Percentiles rank a stretch among this genome's conserved stretches.
phyloP scores from a whole-genome alignment of 2,888 invertebrate genomes.

The Rotaria magnacalcarata region DNA sequence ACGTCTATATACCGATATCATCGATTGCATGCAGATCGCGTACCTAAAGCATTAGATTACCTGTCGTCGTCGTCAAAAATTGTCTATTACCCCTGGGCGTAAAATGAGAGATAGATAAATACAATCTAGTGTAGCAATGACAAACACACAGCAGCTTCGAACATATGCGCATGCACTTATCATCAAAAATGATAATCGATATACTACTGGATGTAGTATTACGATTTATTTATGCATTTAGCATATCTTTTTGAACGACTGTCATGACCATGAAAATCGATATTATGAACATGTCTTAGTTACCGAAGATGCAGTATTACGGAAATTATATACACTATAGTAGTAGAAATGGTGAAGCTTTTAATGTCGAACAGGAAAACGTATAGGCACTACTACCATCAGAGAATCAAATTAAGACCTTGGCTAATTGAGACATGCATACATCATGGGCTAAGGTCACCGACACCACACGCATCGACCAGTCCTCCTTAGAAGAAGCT shows the following conservation, averaged over 20 bases:
- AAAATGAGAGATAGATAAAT: neutral
- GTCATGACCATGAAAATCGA: slow-evolving; percentile 21
- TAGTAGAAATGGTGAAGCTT: slow-evolving; percentile 7
- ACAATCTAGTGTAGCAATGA: slow-evolving; percentile 22
- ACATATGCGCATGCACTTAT: slow-evolving; percentile 22
- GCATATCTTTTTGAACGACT: slow-evolving; percentile 18
- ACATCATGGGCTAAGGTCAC: neutral
- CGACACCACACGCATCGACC: neutral
- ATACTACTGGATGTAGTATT: neutral
- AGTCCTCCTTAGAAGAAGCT: neutral
- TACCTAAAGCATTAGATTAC: slow-evolving; percentile 19
- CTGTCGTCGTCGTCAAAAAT: slow-evolving; percentile 24
- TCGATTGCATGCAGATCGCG: neutral
- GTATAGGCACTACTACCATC: slow-evolving; percentile 8
- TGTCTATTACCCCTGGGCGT: neutral
- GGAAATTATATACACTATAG: neutral
- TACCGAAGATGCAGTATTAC: neutral
- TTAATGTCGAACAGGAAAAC: neutral
- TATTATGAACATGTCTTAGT: slow-evolving; percentile 3
- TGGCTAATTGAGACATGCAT: slow-evolving; percentile 17
- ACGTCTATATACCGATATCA: neutral
- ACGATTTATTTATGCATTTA: slow-evolving; percentile 3
- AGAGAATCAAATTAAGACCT: slow-evolving; percentile 20
- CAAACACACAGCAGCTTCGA: neutral
- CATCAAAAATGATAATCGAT: slow-evolving; percentile 20